Conservation (phyloP, 1,140 invertebrate species). For the Teleopsis dalmanni region DNA sequence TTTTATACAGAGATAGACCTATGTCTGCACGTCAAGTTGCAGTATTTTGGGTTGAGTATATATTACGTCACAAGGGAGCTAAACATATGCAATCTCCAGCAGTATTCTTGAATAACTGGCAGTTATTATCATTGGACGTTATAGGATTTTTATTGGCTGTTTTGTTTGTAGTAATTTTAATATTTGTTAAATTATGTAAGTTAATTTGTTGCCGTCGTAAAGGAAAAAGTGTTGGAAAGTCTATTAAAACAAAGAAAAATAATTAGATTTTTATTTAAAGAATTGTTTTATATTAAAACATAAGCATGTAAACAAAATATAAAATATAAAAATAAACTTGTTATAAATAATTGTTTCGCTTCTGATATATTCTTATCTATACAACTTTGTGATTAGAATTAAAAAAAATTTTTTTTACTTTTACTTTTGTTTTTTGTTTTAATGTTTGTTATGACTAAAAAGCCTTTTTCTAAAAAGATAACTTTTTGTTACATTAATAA, state of each 20-base stretch:
- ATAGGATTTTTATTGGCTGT: slow-evolving; percentile 8
- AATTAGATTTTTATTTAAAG: no score
- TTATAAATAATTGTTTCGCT: no score
- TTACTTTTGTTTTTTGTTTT: no score
- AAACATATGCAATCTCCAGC: slow-evolving; percentile 31
- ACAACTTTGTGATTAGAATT: no score
- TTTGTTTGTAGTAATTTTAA: neutral
- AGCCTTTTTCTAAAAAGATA: no score
- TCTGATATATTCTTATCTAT: no score
- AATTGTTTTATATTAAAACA: no score
- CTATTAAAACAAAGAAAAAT: neutral
- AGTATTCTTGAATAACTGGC: slow-evolving; percentile 12
- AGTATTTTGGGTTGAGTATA: slow-evolving; percentile 19
- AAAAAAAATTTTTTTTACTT: no score
- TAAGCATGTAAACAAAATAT: no score
- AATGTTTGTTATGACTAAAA: no score
- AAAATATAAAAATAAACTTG: no score
- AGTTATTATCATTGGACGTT: slow-evolving; percentile 10
- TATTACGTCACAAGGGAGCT: slow-evolving; percentile 39
- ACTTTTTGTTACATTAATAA: no score
- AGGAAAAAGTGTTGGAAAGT: neutral
- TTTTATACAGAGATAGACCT: slow-evolving; percentile 17
- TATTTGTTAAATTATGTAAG: slow-evolving; percentile 5
- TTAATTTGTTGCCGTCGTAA: slow-evolving; percentile 7
- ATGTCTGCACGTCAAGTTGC: slow-evolving; percentile 14